Evolutionary conservation across 2,113 vertebrate genomes (phyloP).

Genomic region (Neolamprologus ventralis): DNA sequence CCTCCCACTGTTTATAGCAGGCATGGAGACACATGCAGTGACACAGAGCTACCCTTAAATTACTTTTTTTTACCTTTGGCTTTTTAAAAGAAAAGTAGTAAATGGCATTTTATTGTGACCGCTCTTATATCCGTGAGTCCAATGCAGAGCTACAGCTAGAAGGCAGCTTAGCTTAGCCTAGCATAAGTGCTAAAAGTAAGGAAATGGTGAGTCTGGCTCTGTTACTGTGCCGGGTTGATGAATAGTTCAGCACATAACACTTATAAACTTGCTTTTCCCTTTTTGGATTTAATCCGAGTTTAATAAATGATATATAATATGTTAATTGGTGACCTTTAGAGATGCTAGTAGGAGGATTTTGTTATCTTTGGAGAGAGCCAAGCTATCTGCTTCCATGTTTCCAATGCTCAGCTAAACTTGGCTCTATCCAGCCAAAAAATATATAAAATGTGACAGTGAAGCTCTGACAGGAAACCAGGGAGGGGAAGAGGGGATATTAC

Average conservation of each 20-base stretch:
- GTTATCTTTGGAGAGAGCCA: neutral
- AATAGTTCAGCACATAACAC: neutral
- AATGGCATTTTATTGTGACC: neutral
- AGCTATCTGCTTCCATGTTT: neutral
- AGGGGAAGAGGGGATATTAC: neutral
- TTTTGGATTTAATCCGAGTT: neutral
- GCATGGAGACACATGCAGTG: neutral
- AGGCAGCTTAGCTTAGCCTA: neutral
- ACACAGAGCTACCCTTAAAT: neutral
- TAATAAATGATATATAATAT: neutral
- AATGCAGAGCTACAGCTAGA: neutral
- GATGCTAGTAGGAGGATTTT: neutral
- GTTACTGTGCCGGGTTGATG: neutral
- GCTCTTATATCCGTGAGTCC: neutral
- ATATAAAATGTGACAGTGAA: neutral
- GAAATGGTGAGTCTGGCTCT: neutral
- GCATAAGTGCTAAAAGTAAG: neutral
- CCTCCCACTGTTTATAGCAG: neutral
- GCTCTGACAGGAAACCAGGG: neutral
- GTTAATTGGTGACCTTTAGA: neutral
- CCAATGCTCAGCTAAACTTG: neutral
- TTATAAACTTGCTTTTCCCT: neutral
- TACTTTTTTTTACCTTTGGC: neutral
- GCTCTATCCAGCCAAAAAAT: neutral
- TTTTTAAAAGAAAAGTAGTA: neutral